These are phyloP conservation scores for Bombus pascuorum DNA, from an alignment of 1,140 invertebrate species.

Conservation along the genomic window DNA sequence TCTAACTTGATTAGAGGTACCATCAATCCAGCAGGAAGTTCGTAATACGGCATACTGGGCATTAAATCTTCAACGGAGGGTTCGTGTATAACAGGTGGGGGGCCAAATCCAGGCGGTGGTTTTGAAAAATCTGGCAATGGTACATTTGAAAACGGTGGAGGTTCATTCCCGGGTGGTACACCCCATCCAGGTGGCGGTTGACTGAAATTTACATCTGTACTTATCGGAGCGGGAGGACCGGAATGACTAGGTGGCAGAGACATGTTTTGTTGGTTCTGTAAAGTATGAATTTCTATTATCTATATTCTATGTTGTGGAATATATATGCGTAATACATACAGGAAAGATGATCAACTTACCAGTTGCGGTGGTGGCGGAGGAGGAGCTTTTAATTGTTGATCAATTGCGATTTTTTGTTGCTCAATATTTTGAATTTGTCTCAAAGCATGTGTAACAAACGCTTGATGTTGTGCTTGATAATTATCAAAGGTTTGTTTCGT, in stretches of 20 bases:
- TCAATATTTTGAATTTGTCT: conserved; percentile 93
- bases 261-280: conserved; percentile 65
- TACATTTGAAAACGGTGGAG: conserved; percentile 79
- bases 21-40: conserved; percentile 97
- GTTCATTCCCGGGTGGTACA: conserved; percentile 71
- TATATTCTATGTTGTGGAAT: background rate
- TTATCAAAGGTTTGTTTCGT: conserved; percentile 91
- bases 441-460: conserved; percentile 95
- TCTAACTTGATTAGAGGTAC: conserved; percentile 96
- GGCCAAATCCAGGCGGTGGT: conserved; percentile 91
- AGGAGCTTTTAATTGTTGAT: conserved; percentile 85
- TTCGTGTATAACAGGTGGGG: conserved; percentile 81
- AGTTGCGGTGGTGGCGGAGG: conserved; percentile 73
- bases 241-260: conserved; percentile 66
- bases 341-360: conserved; percentile 54
- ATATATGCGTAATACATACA: conserved; percentile 13
- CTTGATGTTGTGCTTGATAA: conserved; percentile 96
- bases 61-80: conserved; percentile 88
- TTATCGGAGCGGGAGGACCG: conserved; percentile 65
- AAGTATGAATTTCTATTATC: background rate
- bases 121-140: conserved; percentile 91
- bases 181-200: conserved; percentile 84
- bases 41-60: conserved; percentile 97
- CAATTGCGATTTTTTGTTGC: conserved; percentile 89
- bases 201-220: conserved; percentile 82